Base-by-base conservation (phyloP, 1,140 invertebrate genomes). In the Aricia agestis region DNA sequence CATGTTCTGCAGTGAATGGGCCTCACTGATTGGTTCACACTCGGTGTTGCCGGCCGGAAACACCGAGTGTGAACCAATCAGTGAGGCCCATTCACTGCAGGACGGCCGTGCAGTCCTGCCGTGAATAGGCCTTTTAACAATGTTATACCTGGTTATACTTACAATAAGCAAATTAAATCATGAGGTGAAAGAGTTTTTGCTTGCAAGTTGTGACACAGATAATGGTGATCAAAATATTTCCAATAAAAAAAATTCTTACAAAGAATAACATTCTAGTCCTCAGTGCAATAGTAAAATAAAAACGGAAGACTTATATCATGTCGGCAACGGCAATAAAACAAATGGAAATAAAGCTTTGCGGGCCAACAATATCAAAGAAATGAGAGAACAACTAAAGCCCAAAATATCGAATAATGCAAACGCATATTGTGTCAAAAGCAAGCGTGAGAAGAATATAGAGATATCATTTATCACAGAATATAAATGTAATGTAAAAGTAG, bases 91-190 rank as follows among this genome's bases (percentile, higher is more conserved):
- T n/a, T n/a, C n/a, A n/a, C n/a, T n/a, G n/a, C n/a, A n/a, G n/a
- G n/a, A n/a, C n/a, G n/a, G n/a, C n/a, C n/a, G n/a, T n/a, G n/a
- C n/a, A n/a, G n/a, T n/a, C n/a, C n/a, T n/a, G n/a, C n/a, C n/a
- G n/a, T n/a, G n/a, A n/a, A n/a, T n/a, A n/a, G n/a, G n/a, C n/a
- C n/a, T n/a, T n/a, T n/a, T 25, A 25, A 67, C 57, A 72, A 74
- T 36, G 69, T 67, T 58, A 74, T 77, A 9, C 71, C 79, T 31
- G 71, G 69, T 67, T 58, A 74, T 77, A 9, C 71, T 80, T 31
- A 72, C 59, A 45, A 82, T 82, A 58, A 81, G 77, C 67, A 84
- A 83, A 76, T 71, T 88, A 25, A 82, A 88, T 73, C 84, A 83
- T 10, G 58, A 78, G 63, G 81, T 82, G 17, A 10, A 25, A 25